phyloP scores from a whole-genome alignment of 2,888 invertebrate genomes.

The Diachrysia chrysitis region DNA sequence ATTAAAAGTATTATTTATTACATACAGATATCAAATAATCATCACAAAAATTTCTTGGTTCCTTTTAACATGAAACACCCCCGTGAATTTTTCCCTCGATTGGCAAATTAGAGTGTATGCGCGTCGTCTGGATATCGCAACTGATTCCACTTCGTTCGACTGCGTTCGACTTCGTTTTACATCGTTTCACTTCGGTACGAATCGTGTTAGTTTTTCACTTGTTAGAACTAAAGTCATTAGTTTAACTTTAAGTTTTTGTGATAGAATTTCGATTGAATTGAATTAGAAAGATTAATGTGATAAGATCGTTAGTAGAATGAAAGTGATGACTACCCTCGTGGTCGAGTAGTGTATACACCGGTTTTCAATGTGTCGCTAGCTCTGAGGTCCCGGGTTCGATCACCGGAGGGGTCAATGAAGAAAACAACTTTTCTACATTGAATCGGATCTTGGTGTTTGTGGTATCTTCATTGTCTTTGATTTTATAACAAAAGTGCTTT shows the following conservation, averaged over 20 bases:
- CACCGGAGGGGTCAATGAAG: too few relatives aligned
- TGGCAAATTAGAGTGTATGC: slow-evolving; percentile 79
- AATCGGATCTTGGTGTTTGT: too few relatives aligned
- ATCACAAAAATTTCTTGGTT: slow-evolving; percentile 44
- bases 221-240: slow-evolving; percentile 44
- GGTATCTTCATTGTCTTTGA: too few relatives aligned
- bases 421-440: too few relatives aligned
- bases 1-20: too few relatives aligned
- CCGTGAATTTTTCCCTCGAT: slow-evolving; percentile 77
- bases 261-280: slow-evolving; percentile 24
- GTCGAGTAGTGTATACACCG: too few relatives aligned
- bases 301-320: slow-evolving; percentile 26
- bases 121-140: slow-evolving; percentile 71
- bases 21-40: too few relatives aligned
- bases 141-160: slow-evolving; percentile 64
- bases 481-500: too few relatives aligned
- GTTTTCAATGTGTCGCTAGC: too few relatives aligned
- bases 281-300: slow-evolving; percentile 32
- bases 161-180: not conserved
- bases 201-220: slow-evolving; percentile 53
- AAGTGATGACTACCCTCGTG: too few relatives aligned
- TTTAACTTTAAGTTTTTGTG: slow-evolving; percentile 26
- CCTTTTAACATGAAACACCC: slow-evolving; percentile 40
- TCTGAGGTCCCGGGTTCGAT: too few relatives aligned
- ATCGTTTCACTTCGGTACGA: slow-evolving; percentile 35